Conservation (phyloP, 2,113 vertebrate species). For the zebrafish (Danio rerio) region GRCz12tu NC_133182.1:20510501-20511000, state of each 20-base stretch:
- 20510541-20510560: constrained; percentile 15
- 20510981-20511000: constrained; percentile 67
- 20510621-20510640: constrained; percentile 38
- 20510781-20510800: constrained; percentile 72
- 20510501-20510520: constrained; percentile 87
- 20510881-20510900: constrained; percentile 77
- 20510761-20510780: constrained; percentile 39
- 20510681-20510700: not conserved
- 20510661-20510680: not conserved
- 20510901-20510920: constrained; percentile 91
- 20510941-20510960: accelerated
- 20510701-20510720: not conserved
- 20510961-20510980: constrained; percentile 40
- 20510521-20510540: constrained; percentile 74
- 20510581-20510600: not conserved
- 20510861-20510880: constrained; percentile 6
- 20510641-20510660: constrained; percentile 55
- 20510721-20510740: not conserved
- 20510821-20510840: constrained; percentile 85
- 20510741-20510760: not conserved
- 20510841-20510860: constrained; percentile 79
- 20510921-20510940: constrained; percentile 82
- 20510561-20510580: not conserved
- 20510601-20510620: too few relatives aligned
- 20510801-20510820: constrained; percentile 78